Base-by-base conservation (phyloP, 2,113 vertebrate species). In the Cranoglanis bouderius region DNA sequence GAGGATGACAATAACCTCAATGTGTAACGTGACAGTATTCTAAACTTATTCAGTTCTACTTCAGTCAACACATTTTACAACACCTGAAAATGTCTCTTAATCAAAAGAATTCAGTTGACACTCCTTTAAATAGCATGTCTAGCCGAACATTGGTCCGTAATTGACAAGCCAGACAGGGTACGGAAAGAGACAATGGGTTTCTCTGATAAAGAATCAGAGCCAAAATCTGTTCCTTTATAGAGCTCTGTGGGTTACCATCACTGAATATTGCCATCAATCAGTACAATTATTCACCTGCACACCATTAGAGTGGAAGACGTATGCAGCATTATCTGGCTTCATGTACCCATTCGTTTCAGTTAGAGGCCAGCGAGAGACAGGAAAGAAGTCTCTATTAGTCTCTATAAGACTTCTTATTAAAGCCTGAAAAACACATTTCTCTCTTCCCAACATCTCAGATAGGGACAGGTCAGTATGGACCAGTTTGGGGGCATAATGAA, bases 251-350 rank as follows among this genome's bases (percentile, higher is more conserved):
- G 88, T 55, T 19, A 14, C 38, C 43, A 82, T 53, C 59, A 74
- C 75, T 49, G 85, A 87, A 82, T 82, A 85, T 85, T 80, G 75
- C 75, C 88, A 89, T 89, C 82, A 78, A 89, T 91, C 85, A 87
- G 82, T 46, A 67, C 85, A 91, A 91, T 91, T 91, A 91, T 89
- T 91, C 90, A 91, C 90, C 88, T 89, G 67, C 83, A 84, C 86
- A 29, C 63, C 70, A 89, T 88, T 75, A 87, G 55, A 87, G 61
- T 5, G 6, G 35, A 87, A 85, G 87, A 89, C 74, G 75, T 89
- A 82, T 26, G 38, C 32, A 85, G 72, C 61, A 49, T 38, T 65
- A 80, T 84, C 87, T 80, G 63, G 81, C 55, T 75, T 43, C 21
- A n/a, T 43, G 21, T 75, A 75, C 2, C 85, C 85, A 89, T 90